Conservation (phyloP, 1,140 invertebrate species). For the Solenopsis fugax region DNA sequence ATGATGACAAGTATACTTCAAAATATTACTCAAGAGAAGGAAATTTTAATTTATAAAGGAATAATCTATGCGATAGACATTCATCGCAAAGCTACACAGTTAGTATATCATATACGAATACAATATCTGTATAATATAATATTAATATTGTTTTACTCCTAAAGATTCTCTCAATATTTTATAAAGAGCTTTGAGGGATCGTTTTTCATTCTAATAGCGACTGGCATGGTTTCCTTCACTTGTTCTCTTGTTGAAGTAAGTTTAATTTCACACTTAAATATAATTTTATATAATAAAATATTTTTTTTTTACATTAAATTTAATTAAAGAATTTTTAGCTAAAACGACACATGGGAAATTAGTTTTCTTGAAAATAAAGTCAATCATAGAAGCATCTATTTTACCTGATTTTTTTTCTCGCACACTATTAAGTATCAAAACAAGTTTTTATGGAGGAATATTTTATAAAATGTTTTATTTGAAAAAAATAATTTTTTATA, state of each 20-base stretch:
- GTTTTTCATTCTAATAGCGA: conserved; percentile 24
- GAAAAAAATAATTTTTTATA: too few species aligned
- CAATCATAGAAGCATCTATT: too few species aligned
- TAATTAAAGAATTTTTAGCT: neutral
- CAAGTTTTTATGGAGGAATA: too few species aligned
- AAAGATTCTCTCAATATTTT: neutral
- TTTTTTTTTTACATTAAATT: neutral
- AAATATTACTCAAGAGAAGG: neutral
- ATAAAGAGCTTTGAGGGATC: conserved; percentile 12
- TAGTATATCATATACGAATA: neutral
- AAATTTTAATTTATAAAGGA: neutral
- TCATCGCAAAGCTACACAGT: conserved; percentile 40
- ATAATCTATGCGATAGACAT: conserved; percentile 39
- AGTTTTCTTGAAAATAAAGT: too few species aligned
- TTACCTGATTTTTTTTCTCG: too few species aligned
- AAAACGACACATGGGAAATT: too few species aligned
- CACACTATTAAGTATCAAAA: too few species aligned
- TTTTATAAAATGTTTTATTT: too few species aligned
- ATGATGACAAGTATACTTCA: neutral
- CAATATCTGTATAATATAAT: neutral
- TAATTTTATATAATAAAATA: neutral
- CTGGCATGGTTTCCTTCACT: neutral
- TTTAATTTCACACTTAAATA: neutral
- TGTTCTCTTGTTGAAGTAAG: conserved; percentile 16
- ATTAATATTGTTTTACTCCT: neutral